A percentile compares a stretch with the other conserved stretches of the same genome.
These are phyloP conservation scores for Chlorops oryzae DNA, from an alignment of 1,140 invertebrate genomes.

Conservation along the genomic window DNA sequence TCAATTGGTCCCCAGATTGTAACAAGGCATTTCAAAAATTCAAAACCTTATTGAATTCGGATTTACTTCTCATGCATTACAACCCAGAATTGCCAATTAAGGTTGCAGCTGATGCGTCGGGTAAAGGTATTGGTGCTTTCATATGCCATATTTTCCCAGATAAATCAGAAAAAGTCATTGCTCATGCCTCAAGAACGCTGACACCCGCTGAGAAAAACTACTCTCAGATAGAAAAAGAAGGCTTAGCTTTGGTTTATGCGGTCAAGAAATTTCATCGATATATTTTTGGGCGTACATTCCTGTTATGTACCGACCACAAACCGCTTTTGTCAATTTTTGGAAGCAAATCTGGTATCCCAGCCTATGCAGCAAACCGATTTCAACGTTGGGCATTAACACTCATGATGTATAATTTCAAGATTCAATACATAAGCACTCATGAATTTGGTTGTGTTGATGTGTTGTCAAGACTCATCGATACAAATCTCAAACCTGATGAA, in stretches of 20 bases:
- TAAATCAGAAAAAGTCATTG: too few relatives aligned
- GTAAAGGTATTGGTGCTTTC: constrained; percentile 24
- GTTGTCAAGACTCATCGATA: too few relatives aligned
- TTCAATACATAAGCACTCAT: background rate
- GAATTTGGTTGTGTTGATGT: background rate
- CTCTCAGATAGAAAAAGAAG: constrained; percentile 49
- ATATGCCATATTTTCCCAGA: constrained; percentile 24
- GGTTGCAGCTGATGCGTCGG: constrained; percentile 15
- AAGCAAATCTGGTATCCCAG: constrained; percentile 23
- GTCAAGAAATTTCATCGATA: constrained; percentile 40
- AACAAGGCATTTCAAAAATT: too few relatives aligned
- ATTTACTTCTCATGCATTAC: constrained; percentile 4
- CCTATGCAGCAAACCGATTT: constrained; percentile 20
- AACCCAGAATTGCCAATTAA: constrained; percentile 11
- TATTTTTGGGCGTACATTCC: constrained; percentile 36
- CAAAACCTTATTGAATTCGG: too few relatives aligned
- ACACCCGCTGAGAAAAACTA: constrained; percentile 42
- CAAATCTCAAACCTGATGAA: too few relatives aligned
- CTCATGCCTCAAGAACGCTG: constrained; percentile 35
- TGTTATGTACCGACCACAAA: constrained; percentile 17
- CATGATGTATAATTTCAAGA: too few relatives aligned
- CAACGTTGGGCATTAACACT: constrained; percentile 32
- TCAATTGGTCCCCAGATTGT: too few relatives aligned
- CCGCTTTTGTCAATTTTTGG: constrained; percentile 7
- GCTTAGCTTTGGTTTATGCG: constrained; percentile 47